Evolutionary conservation across 2,888 invertebrate genomes (phyloP), one percentile per base, ranked within the genome.

Genomic region (Drosophila sordidapex): DNA sequence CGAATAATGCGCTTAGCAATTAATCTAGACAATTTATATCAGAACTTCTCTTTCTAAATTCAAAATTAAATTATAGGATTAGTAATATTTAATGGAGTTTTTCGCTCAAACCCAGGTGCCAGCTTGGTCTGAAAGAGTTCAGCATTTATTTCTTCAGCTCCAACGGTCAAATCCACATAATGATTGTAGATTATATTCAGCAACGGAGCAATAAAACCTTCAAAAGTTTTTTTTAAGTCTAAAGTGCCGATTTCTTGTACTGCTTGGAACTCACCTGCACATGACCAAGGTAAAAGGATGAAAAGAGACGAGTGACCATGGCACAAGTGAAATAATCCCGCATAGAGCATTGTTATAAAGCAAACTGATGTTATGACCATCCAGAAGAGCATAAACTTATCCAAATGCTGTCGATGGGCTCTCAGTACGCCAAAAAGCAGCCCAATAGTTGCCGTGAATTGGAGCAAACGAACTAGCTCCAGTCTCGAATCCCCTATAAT

Each of bases 181-280:
- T 51, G 51, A 27, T 49, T 66, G 63, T 83, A 79, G 46, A 83
- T 76, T 43, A 66, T 52, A 21, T 61, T 54, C 65, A 70, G 51
- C 38, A 72, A 29, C n/a, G 51, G 40, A 2, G 52, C 36, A n/a
- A 70, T 67, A 21, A 35, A 6, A 36, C 6, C 83, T 81, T 21
- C 2, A 57, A 29, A 1, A 15, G 8, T 11, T 0, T 21, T n/a
- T 18, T n/a, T 11, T 29, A 40, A 33, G 13, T 25, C 11, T 27
- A 5, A 31, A n/a, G 25, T n/a, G 11, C 13, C 13, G 8, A 18
- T 7, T n/a, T 13, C 7, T 21, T 15, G 7, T 11, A 31, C 7
- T 21, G 18, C n/a, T 60, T n/a, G 11, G 11, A 15, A 27, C 72
- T 67, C 35, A 80, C 83, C 63, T 56, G 70, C 49, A 36, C 53